These are phyloP conservation scores for Hartigia nigra DNA, from an alignment of 2,888 invertebrate genomes.

Conservation along the genomic window DNA sequence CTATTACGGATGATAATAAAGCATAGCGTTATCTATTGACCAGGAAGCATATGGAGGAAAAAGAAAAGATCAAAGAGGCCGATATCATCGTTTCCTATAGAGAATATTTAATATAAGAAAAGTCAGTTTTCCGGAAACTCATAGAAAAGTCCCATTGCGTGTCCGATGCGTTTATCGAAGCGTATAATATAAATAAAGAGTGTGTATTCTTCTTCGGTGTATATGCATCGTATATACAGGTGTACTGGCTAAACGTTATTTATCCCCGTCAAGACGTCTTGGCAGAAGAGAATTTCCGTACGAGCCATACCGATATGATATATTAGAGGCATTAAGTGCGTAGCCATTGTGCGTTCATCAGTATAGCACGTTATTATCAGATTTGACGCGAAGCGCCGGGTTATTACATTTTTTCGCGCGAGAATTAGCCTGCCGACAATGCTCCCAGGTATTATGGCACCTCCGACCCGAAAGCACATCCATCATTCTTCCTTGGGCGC, in stretches of 20 bases:
- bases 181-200: background rate
- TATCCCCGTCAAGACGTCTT: constrained; percentile 44
- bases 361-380: constrained; percentile 15
- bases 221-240: background rate
- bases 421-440: constrained; percentile 47
- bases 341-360: constrained; percentile 20
- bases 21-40: background rate
- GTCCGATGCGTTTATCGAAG: background rate
- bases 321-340: constrained; percentile 45
- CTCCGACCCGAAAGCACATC: constrained; percentile 43
- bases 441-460: constrained; percentile 39
- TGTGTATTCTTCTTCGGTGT: background rate
- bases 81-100: background rate
- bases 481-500: constrained; percentile 40
- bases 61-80: background rate
- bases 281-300: background rate
- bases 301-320: constrained; percentile 44
- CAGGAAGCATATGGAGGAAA: background rate
- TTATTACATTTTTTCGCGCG: constrained; percentile 36
- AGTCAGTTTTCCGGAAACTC: background rate
- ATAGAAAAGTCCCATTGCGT: background rate
- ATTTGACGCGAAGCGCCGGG: constrained; percentile 16
- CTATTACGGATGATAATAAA: background rate
- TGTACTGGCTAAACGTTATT: constrained; percentile 28
- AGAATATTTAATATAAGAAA: background rate